phyloP scores from a whole-genome alignment of 2,888 invertebrate genomes.

The Druceiella hillmani region DNA sequence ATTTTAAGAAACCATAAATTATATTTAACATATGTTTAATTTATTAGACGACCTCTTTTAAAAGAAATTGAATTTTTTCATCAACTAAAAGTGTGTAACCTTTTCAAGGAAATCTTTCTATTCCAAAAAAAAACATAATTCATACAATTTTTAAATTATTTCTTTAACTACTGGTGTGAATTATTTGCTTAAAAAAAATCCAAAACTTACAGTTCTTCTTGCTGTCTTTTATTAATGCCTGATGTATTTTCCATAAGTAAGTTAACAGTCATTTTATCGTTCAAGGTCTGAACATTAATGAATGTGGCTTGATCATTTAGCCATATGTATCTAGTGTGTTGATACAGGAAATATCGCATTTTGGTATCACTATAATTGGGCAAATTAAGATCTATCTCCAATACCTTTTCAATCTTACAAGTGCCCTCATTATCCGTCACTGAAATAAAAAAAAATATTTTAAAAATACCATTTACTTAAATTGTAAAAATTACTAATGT shows the following conservation, averaged over 20 bases:
- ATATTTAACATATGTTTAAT: too few relatives aligned
- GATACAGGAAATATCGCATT: conserved; percentile 51
- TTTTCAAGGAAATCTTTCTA: neutral
- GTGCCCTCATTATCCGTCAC: conserved; percentile 46
- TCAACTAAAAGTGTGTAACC: neutral
- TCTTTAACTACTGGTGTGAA: neutral
- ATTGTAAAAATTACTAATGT: too few relatives aligned
- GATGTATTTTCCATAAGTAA: conserved; percentile 46
- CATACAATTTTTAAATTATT: neutral
- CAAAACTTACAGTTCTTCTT: conserved; percentile 51
- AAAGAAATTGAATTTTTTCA: neutral
- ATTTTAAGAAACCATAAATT: too few relatives aligned
- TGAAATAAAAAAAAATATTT: conserved; percentile 29
- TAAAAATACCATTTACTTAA: conserved; percentile 10
- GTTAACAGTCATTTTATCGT: conserved; percentile 45
- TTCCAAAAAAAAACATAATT: neutral
- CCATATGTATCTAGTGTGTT: conserved; percentile 55
- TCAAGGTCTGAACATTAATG: conserved; percentile 43
- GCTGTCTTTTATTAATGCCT: conserved; percentile 50
- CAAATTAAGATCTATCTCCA: conserved; percentile 41
- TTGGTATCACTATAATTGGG: conserved; percentile 39
- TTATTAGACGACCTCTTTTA: too few relatives aligned
- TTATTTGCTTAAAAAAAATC: too few relatives aligned
- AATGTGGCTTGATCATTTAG: conserved; percentile 43
- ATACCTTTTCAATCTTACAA: conserved; percentile 39